Percentiles rank a stretch among this genome's conserved stretches.
phyloP scores from a whole-genome alignment of 2,113 vertebrate species.

The Phyllostomus hastatus region DNA sequence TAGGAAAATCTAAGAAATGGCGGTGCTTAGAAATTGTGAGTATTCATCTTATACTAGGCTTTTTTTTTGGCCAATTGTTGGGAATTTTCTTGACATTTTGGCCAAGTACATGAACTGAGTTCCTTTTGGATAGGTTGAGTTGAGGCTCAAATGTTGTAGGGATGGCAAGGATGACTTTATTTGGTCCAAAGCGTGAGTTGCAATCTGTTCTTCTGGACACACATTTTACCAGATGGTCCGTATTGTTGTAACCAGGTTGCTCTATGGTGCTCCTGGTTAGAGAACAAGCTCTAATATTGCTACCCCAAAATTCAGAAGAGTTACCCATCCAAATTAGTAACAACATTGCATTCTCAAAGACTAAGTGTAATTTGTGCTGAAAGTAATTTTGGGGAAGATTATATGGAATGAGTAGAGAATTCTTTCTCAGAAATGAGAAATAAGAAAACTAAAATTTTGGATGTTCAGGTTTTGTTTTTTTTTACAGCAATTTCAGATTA shows the following conservation, averaged over 20 bases:
- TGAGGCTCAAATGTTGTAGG: slow-evolving; percentile 22
- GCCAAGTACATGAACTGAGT: neutral
- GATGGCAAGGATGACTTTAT: neutral
- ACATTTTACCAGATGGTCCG: neutral
- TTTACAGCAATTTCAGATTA: slow-evolving; percentile 2
- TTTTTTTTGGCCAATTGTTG: neutral
- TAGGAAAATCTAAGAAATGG: neutral
- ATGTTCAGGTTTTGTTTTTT: neutral
- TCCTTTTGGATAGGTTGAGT: slow-evolving; percentile 16
- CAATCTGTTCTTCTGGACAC: slow-evolving; percentile 27
- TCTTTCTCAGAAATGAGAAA: slow-evolving; percentile 16
- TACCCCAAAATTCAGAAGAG: neutral
- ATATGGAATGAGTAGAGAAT: neutral
- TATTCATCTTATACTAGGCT: neutral
- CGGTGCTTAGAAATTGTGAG: neutral
- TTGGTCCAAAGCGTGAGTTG: neutral
- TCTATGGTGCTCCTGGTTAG: slow-evolving; percentile 1
- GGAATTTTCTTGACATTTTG: slow-evolving; percentile 43
- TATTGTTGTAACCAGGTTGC: neutral
- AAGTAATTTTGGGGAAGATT: neutral
- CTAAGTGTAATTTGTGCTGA: neutral
- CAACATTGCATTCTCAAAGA: slow-evolving; percentile 22
- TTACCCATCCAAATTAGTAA: neutral
- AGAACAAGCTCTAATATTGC: neutral
- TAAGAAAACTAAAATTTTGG: neutral